Percentiles rank a stretch among this genome's conserved stretches.
Evolutionary conservation across 2,888 invertebrate genomes (phyloP).

Genomic region (Erynnis tages): DNA sequence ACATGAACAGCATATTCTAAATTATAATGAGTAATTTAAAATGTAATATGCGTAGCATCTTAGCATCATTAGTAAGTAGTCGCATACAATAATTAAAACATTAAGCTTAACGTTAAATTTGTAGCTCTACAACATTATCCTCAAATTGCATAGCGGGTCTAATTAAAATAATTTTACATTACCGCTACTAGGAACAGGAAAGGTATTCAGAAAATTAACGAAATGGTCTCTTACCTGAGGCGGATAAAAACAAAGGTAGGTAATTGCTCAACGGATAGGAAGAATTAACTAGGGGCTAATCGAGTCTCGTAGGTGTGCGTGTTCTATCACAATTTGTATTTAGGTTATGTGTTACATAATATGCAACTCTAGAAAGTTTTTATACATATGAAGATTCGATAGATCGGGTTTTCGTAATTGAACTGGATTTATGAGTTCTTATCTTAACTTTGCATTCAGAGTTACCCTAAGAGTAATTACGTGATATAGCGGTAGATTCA

Average conservation of each 20-base stretch:
- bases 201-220: not conserved
- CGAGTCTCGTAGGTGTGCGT: conserved; percentile 36
- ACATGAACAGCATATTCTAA: conserved; percentile 19
- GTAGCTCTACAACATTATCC: conserved; percentile 20
- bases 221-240: conserved; percentile 22
- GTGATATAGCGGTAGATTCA: not conserved
- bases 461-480: not conserved
- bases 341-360: conserved; percentile 42
- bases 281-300: conserved; percentile 36
- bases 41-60: conserved; percentile 15
- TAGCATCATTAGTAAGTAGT: conserved; percentile 2
- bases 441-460: conserved; percentile 25
- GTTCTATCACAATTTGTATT: conserved; percentile 40
- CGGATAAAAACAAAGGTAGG: conserved; percentile 20
- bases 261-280: conserved; percentile 58
- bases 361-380: conserved; percentile 20
- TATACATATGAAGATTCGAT: conserved; percentile 16
- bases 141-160: conserved; percentile 19
- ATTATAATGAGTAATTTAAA: conserved; percentile 18
- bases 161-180: conserved; percentile 21
- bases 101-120: conserved; percentile 22
- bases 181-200: conserved; percentile 1
- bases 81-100: conserved; percentile 19
- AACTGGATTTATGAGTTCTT: conserved; percentile 41
- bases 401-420: conserved; percentile 53